These are phyloP conservation scores for Idaea biselata DNA, from an alignment of 2,888 invertebrate species.

Conservation along the genomic window DNA sequence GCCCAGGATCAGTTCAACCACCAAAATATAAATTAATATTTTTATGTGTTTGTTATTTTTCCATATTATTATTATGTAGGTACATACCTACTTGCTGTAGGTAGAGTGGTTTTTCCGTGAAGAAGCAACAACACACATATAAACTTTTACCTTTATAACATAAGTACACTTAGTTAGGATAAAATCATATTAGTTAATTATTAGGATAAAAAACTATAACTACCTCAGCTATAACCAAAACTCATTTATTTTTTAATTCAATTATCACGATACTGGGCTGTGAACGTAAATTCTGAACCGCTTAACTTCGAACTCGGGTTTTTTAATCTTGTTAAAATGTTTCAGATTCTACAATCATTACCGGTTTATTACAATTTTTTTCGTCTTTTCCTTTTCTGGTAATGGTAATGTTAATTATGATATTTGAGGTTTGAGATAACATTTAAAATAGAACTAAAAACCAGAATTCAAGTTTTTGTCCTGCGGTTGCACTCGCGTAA, in stretches of 20 bases:
- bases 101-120: no score
- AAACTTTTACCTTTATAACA: no score
- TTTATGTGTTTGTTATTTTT: no score
- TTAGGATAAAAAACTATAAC: neutral
- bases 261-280: neutral
- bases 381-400: neutral
- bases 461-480: no score
- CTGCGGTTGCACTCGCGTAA: no score
- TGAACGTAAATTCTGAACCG: slow-evolving; percentile 37
- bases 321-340: slow-evolving; percentile 52
- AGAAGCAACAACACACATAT: no score
- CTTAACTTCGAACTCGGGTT: slow-evolving; percentile 48
- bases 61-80: no score
- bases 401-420: slow-evolving; percentile 6
- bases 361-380: slow-evolving; percentile 18
- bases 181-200: neutral
- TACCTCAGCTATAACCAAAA: neutral
- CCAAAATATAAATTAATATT: neutral
- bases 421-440: no score
- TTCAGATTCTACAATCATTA: slow-evolving; percentile 19
- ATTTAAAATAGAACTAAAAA: no score
- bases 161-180: no score
- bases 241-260: slow-evolving; percentile 31
- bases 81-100: no score
- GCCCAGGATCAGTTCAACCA: neutral